Evolutionary conservation across 2,888 invertebrate genomes (phyloP).

Genomic region (Steinernema scapterisci): DNA sequence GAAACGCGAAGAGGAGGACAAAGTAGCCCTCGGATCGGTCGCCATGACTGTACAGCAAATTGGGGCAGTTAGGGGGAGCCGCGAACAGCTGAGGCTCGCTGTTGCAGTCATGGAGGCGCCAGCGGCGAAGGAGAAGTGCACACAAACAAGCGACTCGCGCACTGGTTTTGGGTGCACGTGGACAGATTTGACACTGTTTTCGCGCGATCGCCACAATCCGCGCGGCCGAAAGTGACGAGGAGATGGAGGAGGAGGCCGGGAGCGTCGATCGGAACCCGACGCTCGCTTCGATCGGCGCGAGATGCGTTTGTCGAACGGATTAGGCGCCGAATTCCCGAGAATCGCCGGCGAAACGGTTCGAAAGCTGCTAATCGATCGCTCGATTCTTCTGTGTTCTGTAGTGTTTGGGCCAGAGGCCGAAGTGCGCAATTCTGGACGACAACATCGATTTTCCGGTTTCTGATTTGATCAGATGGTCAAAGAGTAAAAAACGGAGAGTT

Average conservation of each 20-base stretch:
- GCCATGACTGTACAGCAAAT: slow-evolving; percentile 3
- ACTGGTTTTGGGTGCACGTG: background rate
- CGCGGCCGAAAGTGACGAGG: background rate
- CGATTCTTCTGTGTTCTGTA: no score
- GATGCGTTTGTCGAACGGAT: slow-evolving; percentile 7
- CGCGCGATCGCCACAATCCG: background rate
- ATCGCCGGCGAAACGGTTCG: background rate
- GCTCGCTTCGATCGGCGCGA: background rate
- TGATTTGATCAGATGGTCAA: no score
- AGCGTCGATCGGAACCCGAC: background rate
- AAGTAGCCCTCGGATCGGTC: background rate
- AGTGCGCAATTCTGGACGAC: background rate
- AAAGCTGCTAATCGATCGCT: no score
- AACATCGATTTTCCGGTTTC: no score
- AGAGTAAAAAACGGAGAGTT: no score
- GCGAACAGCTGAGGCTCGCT: no score
- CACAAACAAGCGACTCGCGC: background rate
- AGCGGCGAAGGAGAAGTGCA: background rate
- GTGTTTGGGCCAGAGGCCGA: background rate
- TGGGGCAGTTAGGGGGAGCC: slow-evolving; percentile 21
- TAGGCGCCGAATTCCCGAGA: background rate
- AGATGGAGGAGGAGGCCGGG: background rate
- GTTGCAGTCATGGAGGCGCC: no score
- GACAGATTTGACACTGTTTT: slow-evolving; percentile 8
- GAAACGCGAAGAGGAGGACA: background rate